Evolutionary conservation across 2,888 invertebrate species (phyloP), one percentile per base, ranked within the genome.

Genomic region (Cerceris ruficornis): DNA sequence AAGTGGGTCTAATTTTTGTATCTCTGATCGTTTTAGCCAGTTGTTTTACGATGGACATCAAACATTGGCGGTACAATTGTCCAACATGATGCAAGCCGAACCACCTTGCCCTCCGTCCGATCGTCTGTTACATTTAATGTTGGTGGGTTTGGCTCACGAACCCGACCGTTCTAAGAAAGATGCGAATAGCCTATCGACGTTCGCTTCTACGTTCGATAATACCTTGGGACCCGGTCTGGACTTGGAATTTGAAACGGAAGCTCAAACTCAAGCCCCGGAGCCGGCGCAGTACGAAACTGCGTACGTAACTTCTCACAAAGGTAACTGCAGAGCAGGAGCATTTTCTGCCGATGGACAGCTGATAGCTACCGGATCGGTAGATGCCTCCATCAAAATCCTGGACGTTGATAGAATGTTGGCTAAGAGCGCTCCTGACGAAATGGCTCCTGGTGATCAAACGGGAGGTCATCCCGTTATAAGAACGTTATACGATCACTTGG

Each of bases 341-440:
- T 99, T 99, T 92, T 98, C 98, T 80, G 94, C 95, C 8, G 98
- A 98, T 93, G 99, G 99, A 0, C 98, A 98, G 84, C 93, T 99
- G 0, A 98, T 99, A 11, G 99, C 99, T 0, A 99, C 99, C 0
- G 99, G 99, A 13, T 99, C 99, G 84, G 98, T 98, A 0, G 99
- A 99, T 93, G 98, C 99, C 1, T 99, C 99, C 82, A 99, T 99
- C 73, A 99, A 99, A 96, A 98, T 99, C 88, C 93, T 99, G 79
- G 99, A 99, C 90, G 99, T 99, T n/a, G 99, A 99, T 89, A 95
- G 99, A 77, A 99, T 99, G 98, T 93, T 99, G 89, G 98, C 99
- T 0, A 99, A 99, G 92, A 98, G 98, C n/a, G 97, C 98, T 0
- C 98, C 97, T 0, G 97, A 97, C 87, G 97, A 97, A 88, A 95